phyloP scores from a whole-genome alignment of 2,888 invertebrate genomes.

The Monoplex corrugatus region DNA sequence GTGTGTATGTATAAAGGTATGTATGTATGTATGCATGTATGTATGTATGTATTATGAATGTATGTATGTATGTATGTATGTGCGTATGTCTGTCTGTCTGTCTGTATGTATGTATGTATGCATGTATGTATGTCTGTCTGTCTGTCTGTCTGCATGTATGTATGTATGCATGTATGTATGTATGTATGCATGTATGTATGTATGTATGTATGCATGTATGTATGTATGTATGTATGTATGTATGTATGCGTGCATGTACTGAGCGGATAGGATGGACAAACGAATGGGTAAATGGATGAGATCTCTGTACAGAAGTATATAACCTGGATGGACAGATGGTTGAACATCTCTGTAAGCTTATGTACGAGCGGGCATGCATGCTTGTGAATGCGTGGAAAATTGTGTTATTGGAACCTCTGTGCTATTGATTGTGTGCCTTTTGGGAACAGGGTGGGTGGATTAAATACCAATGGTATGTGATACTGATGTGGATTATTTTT shows the following conservation, averaged over 20 bases:
- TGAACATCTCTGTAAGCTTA: no score
- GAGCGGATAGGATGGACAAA: background rate
- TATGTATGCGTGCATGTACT: background rate
- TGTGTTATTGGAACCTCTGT: no score
- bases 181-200: background rate
- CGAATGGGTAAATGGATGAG: no score
- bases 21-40: background rate
- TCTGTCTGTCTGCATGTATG: background rate
- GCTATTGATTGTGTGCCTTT: no score
- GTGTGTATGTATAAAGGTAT: background rate
- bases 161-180: background rate
- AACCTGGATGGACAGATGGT: no score
- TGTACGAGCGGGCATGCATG: no score
- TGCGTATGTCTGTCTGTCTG: background rate
- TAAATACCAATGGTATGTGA: no score
- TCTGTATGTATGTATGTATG: background rate
- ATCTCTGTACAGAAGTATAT: no score
- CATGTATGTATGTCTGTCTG: background rate
- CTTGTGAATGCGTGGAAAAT: no score
- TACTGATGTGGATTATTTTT: no score
- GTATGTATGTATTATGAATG: background rate
- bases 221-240: background rate
- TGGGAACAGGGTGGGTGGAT: no score
- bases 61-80: background rate
- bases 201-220: background rate